phyloP scores from a whole-genome alignment of 2,797 vertebrate species.

The Crenichthys baileyi region DNA sequence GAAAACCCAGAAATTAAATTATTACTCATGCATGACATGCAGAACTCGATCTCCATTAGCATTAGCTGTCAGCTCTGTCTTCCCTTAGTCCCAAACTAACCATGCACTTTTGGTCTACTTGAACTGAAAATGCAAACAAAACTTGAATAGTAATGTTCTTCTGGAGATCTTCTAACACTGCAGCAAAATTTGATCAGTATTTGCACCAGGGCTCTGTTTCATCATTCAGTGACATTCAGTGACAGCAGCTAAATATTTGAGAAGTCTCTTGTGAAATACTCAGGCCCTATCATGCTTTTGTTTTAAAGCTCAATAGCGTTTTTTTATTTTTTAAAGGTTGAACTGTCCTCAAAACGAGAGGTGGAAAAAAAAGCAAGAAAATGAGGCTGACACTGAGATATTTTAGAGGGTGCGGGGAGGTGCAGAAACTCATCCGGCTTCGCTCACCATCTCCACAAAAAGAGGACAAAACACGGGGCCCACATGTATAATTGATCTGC shows the following conservation, averaged over 20 bases:
- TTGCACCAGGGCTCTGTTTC: conserved; percentile 9
- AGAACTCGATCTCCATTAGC: conserved; percentile 27
- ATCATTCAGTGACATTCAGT: too few relatives aligned
- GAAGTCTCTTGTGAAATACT: conserved; percentile 15
- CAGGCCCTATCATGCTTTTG: conserved; percentile 10
- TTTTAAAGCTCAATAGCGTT: conserved; percentile 24
- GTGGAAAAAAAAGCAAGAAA: neutral
- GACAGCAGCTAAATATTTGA: conserved; percentile 25
- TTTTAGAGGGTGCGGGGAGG: conserved; percentile 10
- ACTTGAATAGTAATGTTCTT: conserved; percentile 11
- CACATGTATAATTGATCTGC: conserved; percentile 74
- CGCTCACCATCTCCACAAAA: conserved; percentile 40
- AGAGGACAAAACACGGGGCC: conserved; percentile 51
- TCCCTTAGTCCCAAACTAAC: conserved; percentile 17
- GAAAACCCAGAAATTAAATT: conserved; percentile 51
- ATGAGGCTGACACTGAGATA: conserved; percentile 17
- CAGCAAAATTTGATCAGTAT: conserved; percentile 3
- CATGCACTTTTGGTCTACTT: conserved; percentile 16
- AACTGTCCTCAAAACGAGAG: conserved; percentile 30
- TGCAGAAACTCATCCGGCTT: conserved; percentile 39
- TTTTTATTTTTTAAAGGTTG: conserved; percentile 22
- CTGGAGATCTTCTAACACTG: neutral
- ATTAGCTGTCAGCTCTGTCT: conserved; percentile 23
- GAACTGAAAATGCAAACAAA: conserved; percentile 25
- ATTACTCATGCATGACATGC: conserved; percentile 50